Conservation (phyloP, 2,797 vertebrate genomes). For the Eulemur coronatus region DNA sequence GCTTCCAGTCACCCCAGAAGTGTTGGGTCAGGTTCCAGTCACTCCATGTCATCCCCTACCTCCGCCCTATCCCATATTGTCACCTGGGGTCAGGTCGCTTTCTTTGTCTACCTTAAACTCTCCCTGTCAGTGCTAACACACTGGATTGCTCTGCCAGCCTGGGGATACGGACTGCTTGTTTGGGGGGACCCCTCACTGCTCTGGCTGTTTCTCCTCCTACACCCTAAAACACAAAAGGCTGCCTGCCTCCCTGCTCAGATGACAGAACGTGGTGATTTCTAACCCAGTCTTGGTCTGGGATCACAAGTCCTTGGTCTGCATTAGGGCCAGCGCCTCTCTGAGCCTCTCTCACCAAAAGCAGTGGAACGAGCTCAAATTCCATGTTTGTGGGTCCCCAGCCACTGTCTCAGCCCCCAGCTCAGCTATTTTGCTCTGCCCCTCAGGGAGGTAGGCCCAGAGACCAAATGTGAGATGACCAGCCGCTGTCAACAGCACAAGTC, state of each 20-base stretch:
- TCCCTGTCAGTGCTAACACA: neutral
- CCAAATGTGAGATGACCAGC: neutral
- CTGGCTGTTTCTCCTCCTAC: neutral
- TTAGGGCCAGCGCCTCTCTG: neutral
- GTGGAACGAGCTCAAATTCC: neutral
- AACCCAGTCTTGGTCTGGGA: neutral
- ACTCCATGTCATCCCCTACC: neutral
- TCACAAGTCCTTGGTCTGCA: neutral
- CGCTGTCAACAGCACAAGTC: rapidly evolving
- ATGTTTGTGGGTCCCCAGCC: neutral
- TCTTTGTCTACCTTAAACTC: neutral
- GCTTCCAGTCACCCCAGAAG: neutral
- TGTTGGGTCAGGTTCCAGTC: neutral
- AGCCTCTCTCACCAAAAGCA: neutral
- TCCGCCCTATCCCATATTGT: too few relatives aligned
- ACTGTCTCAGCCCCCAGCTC: too few relatives aligned
- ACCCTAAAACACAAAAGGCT: neutral
- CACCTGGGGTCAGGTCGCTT: neutral
- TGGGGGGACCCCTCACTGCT: too few relatives aligned
- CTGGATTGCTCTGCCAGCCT: neutral
- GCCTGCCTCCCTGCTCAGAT: neutral
- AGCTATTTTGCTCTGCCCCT: neutral
- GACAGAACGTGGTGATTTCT: neutral
- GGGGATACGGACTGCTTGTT: rapidly evolving
- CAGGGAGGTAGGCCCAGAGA: neutral